Evolutionary conservation across 2,797 vertebrate genomes (phyloP).

Genomic region (Fistularia commersonii): DNA sequence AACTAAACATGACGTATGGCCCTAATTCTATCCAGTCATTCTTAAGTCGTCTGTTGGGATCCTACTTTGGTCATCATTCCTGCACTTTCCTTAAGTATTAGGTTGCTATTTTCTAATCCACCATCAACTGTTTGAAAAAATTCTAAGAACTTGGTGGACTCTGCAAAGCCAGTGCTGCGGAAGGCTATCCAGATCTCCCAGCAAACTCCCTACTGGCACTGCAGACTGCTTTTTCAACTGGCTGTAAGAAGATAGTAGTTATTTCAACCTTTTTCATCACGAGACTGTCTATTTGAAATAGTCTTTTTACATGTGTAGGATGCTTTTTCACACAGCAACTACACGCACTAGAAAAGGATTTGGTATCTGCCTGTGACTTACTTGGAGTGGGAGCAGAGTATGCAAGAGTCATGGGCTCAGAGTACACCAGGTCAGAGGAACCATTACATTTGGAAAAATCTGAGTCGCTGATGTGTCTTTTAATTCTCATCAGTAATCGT

Average conservation of each 20-base stretch:
- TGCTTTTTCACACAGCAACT: conserved; percentile 81
- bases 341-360: conserved; percentile 96
- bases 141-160: conserved; percentile 93
- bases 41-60: too few relatives aligned
- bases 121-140: not conserved
- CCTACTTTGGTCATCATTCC: too few relatives aligned
- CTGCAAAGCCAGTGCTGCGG: conserved; percentile 92
- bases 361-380: conserved; percentile 96
- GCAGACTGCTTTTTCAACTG: conserved; percentile 94
- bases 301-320: too few relatives aligned
- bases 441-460: too few relatives aligned
- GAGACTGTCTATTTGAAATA: too few relatives aligned
- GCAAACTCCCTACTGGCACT: conserved; percentile 98
- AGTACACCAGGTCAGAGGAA: conserved; percentile 87
- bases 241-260: conserved; percentile 73
- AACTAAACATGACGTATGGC: too few relatives aligned
- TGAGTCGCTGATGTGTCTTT: too few relatives aligned
- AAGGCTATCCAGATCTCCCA: conserved; percentile 99
- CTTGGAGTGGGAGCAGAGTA: conserved; percentile 96
- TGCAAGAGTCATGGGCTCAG: conserved; percentile 93
- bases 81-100: too few relatives aligned
- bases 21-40: too few relatives aligned
- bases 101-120: not conserved
- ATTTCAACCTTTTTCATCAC: conserved; percentile 8
- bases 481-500: too few relatives aligned